Evolutionary conservation across 2,888 invertebrate genomes (phyloP), one percentile per base, ranked within the genome.

Genomic region (Caenorhabditis doughertyi): DNA sequence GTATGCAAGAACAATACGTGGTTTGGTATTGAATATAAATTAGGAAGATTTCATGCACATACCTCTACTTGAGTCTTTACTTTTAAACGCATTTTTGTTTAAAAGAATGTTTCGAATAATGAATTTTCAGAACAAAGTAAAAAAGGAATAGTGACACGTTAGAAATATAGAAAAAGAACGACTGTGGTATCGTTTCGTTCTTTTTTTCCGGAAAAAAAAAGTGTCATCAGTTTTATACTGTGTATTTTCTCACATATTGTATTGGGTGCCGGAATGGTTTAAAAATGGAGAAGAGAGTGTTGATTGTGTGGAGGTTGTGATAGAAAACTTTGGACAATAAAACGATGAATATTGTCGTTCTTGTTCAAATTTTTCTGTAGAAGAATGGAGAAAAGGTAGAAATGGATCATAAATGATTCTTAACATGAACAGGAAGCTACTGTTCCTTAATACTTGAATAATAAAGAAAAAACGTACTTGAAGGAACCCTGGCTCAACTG

Each of bases 401-500:
- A 18, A 16, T 21, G 27, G 18, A n/a, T 4, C 25, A 39, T 25
- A 39, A n/a, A 23, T 21, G 29, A 29, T 47, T 47, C 44, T 18
- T 47, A n/a, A 3, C 35, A 35, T 35, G 5, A 35, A 35, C 7
- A 4, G 44, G n/a, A 18, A 13, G n/a, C 18, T 18, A 5, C 8
- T 9, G 2, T 13, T 39, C 2, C 39, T 39, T 3, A 9, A 9
- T 39, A 39, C 16, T 9, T 16, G 9, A 39, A 39, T 53, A 13
- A 53, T 23, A 8, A 3, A 13, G 23, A 25, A 53, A 47, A 44
- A 39, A 55, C 84, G 42, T 21, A 91, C 90, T 79, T 87, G 81
- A 76, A 89, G 86, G 9, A 77, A 70, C 35, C 90, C 90, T n/a
- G 83, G 79, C 23, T 80, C 73, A 16, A 84, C 79, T 9, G 91